Conservation (phyloP, 2,797 vertebrate species). For the Chelmon rostratus region DNA sequence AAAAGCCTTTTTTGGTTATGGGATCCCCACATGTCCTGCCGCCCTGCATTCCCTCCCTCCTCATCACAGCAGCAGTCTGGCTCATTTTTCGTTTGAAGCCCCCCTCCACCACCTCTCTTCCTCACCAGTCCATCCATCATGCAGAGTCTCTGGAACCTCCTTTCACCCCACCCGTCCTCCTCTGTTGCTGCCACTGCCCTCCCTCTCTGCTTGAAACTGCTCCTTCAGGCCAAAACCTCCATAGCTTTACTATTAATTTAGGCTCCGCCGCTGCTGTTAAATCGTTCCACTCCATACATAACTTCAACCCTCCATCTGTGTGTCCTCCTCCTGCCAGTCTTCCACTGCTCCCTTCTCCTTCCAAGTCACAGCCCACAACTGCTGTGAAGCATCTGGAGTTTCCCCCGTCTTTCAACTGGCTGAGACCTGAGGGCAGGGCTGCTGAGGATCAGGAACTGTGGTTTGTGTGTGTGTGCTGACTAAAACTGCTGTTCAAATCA, state of each 20-base stretch:
- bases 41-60: conserved; percentile 56
- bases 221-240: conserved; percentile 53
- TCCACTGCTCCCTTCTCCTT: conserved; percentile 43
- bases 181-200: conserved; percentile 50
- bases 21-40: conserved; percentile 73
- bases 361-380: conserved; percentile 71
- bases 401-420: conserved; percentile 69
- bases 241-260: conserved; percentile 67
- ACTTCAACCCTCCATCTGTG: conserved; percentile 61
- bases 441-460: conserved; percentile 64
- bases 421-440: conserved; percentile 77
- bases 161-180: conserved; percentile 55
- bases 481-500: conserved; percentile 76
- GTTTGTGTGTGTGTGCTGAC: conserved; percentile 40
- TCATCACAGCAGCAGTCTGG: conserved; percentile 69
- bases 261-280: conserved; percentile 50
- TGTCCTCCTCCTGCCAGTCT: conserved; percentile 58
- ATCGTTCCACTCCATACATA: conserved; percentile 67
- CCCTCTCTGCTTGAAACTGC: conserved; percentile 26
- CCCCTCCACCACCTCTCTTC: conserved; percentile 48
- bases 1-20: conserved; percentile 64
- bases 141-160: conserved; percentile 65
- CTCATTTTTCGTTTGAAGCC: conserved; percentile 80
- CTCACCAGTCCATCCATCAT: conserved; percentile 83
- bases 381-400: conserved; percentile 83